Conservation (phyloP, 2,797 vertebrate species). For the Oreonectes daqikongensis region DNA sequence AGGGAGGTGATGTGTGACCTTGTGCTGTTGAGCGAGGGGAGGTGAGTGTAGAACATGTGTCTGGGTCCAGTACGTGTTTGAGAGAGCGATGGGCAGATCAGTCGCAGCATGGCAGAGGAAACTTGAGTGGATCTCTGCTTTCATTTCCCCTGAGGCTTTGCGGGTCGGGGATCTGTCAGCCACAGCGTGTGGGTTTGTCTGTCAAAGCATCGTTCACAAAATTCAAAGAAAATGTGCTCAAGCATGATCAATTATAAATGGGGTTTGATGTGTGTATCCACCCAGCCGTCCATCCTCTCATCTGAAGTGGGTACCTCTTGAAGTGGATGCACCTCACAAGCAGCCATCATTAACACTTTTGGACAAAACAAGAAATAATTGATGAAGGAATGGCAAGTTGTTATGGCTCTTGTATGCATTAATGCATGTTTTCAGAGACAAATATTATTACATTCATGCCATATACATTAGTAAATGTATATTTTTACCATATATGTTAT, state of each 20-base stretch:
- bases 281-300: neutral
- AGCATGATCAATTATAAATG: neutral
- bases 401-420: neutral
- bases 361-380: neutral
- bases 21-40: slow-evolving; percentile 14
- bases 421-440: neutral
- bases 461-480: too few species aligned
- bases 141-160: slow-evolving; percentile 46
- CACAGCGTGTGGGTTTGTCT: slow-evolving; percentile 22
- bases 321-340: neutral
- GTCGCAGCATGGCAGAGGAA: slow-evolving; percentile 11
- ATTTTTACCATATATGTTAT: too few species aligned
- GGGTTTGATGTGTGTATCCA: neutral
- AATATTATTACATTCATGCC: too few species aligned
- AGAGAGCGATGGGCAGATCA: slow-evolving; percentile 37
- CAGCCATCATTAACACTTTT: neutral
- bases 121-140: slow-evolving; percentile 45
- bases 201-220: neutral
- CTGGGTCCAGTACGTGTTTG: slow-evolving; percentile 36
- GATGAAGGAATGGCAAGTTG: neutral
- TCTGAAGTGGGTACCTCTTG: neutral
- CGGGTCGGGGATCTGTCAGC: slow-evolving; percentile 11
- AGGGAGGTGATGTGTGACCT: slow-evolving; percentile 17
- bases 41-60: slow-evolving; percentile 39
- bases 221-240: neutral